Evolutionary conservation across 1,140 invertebrate genomes (phyloP).

Genomic region (Brachionus calyciflorus): DNA sequence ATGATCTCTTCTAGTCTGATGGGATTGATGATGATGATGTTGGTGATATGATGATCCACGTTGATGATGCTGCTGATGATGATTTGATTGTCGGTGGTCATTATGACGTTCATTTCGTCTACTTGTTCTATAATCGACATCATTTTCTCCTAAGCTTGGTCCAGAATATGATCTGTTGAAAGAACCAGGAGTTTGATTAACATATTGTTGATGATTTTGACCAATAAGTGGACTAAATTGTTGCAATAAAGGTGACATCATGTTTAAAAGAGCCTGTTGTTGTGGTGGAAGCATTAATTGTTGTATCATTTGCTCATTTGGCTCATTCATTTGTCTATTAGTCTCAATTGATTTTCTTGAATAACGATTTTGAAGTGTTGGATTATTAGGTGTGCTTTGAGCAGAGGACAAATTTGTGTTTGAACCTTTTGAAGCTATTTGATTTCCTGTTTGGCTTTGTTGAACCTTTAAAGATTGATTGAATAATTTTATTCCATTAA

Average conservation of each 20-base stretch:
- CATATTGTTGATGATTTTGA: background rate
- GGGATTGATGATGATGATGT: background rate
- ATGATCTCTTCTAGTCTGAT: background rate
- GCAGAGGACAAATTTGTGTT: background rate
- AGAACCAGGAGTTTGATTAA: background rate
- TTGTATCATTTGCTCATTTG: background rate
- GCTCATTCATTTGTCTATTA: background rate
- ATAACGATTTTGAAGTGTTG: background rate
- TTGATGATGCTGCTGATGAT: background rate
- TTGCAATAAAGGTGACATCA: background rate
- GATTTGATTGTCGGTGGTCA: background rate
- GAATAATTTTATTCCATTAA: slow-evolving; percentile 30
- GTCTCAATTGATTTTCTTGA: slow-evolving; percentile 8
- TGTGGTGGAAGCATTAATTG: background rate
- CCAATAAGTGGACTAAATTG: background rate
- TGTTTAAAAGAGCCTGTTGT: background rate
- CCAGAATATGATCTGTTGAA: slow-evolving; percentile 8
- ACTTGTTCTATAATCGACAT: slow-evolving; percentile 12
- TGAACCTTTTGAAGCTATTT: background rate
- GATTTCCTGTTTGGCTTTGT: background rate
- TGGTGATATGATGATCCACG: background rate
- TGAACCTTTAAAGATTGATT: slow-evolving; percentile 43
- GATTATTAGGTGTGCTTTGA: background rate
- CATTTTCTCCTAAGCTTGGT: background rate
- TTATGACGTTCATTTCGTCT: slow-evolving; percentile 9